Percentiles rank a stretch among this genome's conserved stretches.
phyloP scores from a whole-genome alignment of 1,140 invertebrate genomes.

The Dufourea novaeangliae region DNA sequence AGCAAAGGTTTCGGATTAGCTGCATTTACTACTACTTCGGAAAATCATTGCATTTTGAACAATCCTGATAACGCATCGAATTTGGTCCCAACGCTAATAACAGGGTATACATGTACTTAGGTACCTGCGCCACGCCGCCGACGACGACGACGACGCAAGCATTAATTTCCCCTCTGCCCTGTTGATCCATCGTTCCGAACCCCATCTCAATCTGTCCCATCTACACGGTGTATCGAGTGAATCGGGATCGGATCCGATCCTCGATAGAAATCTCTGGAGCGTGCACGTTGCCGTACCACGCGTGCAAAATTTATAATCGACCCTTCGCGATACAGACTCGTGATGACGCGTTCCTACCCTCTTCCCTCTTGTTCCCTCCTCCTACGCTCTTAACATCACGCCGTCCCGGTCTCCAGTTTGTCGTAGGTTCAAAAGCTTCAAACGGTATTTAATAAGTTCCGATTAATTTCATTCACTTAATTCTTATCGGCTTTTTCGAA shows the following conservation, averaged over 20 bases:
- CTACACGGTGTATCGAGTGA: slow-evolving; percentile 45
- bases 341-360: slow-evolving; percentile 8
- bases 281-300: slow-evolving; percentile 50
- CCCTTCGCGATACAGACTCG: slow-evolving; percentile 38
- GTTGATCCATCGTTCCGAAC: slow-evolving; percentile 30
- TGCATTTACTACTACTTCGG: too few species aligned
- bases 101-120: slow-evolving; percentile 32
- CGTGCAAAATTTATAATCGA: slow-evolving; percentile 54
- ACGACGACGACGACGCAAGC: not conserved
- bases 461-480: too few species aligned
- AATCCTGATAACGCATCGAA: not conserved
- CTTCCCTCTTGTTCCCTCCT: too few species aligned
- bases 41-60: not conserved
- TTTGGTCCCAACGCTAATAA: not conserved
- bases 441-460: too few species aligned
- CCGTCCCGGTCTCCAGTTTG: not conserved
- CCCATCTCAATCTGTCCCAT: slow-evolving; percentile 43
- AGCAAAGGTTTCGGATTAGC: too few species aligned
- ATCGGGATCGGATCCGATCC: slow-evolving; percentile 38
- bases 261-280: slow-evolving; percentile 49
- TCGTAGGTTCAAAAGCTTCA: too few species aligned
- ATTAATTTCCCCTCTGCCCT: not conserved
- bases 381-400: not conserved
- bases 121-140: slow-evolving; percentile 24
- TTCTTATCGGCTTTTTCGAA: too few species aligned